Percentiles rank a stretch among this genome's conserved stretches.
phyloP scores from a whole-genome alignment of 2,888 invertebrate genomes.

The Dysmachus trigonus region DNA sequence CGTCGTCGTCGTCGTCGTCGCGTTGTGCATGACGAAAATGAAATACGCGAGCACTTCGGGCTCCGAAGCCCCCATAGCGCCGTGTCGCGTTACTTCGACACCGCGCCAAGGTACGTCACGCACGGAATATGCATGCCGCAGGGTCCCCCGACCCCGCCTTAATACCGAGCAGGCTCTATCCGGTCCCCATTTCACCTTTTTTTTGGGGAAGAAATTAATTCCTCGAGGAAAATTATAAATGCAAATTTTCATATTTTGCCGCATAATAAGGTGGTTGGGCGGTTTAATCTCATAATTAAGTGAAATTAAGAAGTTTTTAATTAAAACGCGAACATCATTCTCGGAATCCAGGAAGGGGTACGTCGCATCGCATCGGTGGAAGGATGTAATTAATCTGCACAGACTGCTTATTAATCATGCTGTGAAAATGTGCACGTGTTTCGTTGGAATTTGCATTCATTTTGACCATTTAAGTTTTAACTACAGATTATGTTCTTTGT shows the following conservation, averaged over 20 bases:
- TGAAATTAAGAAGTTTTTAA: conserved; percentile 1
- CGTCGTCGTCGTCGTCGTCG: background rate
- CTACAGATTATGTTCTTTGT: too few relatives aligned
- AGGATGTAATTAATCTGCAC: background rate
- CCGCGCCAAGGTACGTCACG: background rate
- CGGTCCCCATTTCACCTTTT: background rate
- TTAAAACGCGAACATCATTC: background rate
- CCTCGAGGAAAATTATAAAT: background rate
- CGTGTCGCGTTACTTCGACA: background rate
- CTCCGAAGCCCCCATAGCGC: too few relatives aligned
- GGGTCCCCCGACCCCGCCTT: background rate
- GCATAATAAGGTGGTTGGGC: background rate
- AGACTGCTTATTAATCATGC: background rate
- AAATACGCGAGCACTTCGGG: background rate
- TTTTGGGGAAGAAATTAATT: background rate
- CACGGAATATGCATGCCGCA: background rate
- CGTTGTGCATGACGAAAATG: background rate
- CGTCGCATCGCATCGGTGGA: too few relatives aligned
- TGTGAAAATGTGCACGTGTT: background rate
- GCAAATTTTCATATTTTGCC: conserved; percentile 8
- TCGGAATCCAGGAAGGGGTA: background rate
- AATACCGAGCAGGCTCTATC: background rate
- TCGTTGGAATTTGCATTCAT: background rate
- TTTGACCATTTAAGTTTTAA: too few relatives aligned
- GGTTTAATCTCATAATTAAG: background rate